Percentiles rank a stretch among this genome's conserved stretches.
Evolutionary conservation across 2,797 vertebrate species (phyloP).

Genomic region (Malacoctenus gilli): DNA sequence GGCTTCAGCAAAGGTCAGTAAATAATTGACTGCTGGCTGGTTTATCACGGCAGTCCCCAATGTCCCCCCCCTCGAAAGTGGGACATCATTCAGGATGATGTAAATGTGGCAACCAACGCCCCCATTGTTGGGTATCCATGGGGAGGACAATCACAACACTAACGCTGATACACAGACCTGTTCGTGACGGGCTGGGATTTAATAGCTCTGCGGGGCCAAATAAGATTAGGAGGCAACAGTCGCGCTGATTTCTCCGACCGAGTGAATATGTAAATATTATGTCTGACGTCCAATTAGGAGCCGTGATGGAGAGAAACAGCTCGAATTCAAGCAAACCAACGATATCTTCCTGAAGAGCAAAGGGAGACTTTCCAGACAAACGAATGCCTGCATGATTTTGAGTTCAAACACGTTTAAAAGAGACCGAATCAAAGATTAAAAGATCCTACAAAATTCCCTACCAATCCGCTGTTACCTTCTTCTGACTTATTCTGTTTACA

Average conservation of each 20-base stretch:
- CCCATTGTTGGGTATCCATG: neutral
- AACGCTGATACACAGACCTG: neutral
- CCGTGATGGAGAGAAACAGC: no score
- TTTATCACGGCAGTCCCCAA: slow-evolving; percentile 32
- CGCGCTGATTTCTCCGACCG: neutral
- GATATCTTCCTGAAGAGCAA: no score
- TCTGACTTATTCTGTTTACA: no score
- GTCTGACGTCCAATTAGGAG: no score
- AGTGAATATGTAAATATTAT: no score
- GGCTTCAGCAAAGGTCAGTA: slow-evolving; percentile 52
- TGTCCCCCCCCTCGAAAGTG: neutral
- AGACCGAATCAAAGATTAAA: no score
- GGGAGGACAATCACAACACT: neutral
- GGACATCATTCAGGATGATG: slow-evolving; percentile 12
- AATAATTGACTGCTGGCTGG: slow-evolving; percentile 33
- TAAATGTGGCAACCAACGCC: slow-evolving; percentile 5
- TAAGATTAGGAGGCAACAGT: neutral
- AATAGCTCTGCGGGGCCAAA: neutral
- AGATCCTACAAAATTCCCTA: no score
- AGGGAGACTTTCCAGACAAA: no score
- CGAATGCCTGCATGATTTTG: no score
- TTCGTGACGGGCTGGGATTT: neutral
- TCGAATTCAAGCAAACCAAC: no score
- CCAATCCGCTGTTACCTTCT: no score
- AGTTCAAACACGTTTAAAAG: no score